These are phyloP conservation scores for Leucophenga montana DNA, from an alignment of 2,888 invertebrate genomes.

Conservation along the genomic window DNA sequence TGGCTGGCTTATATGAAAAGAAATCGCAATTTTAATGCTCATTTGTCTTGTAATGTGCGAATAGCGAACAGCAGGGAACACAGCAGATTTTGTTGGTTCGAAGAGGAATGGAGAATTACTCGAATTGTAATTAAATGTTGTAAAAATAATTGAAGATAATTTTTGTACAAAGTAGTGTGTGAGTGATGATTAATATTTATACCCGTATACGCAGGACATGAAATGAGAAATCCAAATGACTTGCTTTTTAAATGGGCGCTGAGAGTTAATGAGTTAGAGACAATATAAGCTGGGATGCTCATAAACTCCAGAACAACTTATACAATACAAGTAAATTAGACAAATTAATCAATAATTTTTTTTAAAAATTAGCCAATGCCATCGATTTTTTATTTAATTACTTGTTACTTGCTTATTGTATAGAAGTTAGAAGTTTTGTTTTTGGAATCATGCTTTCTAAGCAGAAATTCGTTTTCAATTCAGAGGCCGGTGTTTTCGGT, in stretches of 20 bases:
- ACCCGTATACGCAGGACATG: no score
- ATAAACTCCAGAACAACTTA: background rate
- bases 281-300: background rate
- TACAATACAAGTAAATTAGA: background rate
- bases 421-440: slow-evolving; percentile 24
- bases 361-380: background rate
- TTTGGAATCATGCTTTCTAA: slow-evolving; percentile 43
- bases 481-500: slow-evolving; percentile 89
- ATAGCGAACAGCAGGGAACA: background rate
- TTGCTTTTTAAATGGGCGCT: no score
- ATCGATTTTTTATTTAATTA: background rate
- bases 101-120: no score
- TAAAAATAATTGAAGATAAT: no score
- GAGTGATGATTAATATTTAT: no score
- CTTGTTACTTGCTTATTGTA: no score
- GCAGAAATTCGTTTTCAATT: slow-evolving; percentile 79
- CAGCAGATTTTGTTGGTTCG: no score
- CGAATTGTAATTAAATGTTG: no score
- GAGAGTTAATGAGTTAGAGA: background rate
- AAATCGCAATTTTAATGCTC: background rate
- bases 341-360: slow-evolving; percentile 27
- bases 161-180: no score
- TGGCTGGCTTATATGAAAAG: slow-evolving; percentile 10
- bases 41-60: slow-evolving; percentile 8
- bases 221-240: no score